Base-by-base conservation (phyloP, 2,797 vertebrate species). In the Chiroxiphia lanceolata region DNA sequence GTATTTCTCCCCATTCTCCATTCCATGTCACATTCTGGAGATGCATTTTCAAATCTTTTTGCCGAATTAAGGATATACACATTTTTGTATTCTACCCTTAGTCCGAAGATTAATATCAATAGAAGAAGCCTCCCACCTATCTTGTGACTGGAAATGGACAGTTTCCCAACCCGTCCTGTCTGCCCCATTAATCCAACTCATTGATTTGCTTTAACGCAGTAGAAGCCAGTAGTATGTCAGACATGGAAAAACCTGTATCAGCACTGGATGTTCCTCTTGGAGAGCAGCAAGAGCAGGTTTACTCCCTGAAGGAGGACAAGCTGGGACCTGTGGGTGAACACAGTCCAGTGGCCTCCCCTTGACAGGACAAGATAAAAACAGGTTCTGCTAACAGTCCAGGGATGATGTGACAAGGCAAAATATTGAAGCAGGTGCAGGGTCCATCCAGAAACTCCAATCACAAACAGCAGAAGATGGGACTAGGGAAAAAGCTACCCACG, bases 81-180 rank as follows among this genome's bases (percentile, higher is more conserved):
- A 31, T 83, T 78, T 93, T 36, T 75, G 25, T 38, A 69, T 9
- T 8, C n/a, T 54, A 61, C 26, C 8, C 17, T 61, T 81, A 81
- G 15, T 78, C 16, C 33, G 9, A 53, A 64, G 29, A 51, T 47
- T 27, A 67, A 71, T 87, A 74, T 59, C 65, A 86, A 9, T 29
- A 11, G 6, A 86, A 92, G 33, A 69, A 48, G 17, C 19, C 19
- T 92, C 31, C n/a, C 11, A 36, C 44, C 15, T 8, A 3, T 25
- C 15, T 83, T 86, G 51, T 74, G n/a, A 60, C 48, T n/a, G 18
- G 45, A 90, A 90, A 90, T 13, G 18, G 21, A 14, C 8, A 48
- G 70, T 54, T 54, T 13, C 31, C 12, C 17, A 59, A 51, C 29
- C 23, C 7, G 3, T 59, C 11, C 3, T 40, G 0, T 0, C 25